A percentile compares a stretch with the other conserved stretches of the same genome.
Conservation (phyloP, 2,888 invertebrate genomes). For the Bursaphelenchus okinawaensis region DNA sequence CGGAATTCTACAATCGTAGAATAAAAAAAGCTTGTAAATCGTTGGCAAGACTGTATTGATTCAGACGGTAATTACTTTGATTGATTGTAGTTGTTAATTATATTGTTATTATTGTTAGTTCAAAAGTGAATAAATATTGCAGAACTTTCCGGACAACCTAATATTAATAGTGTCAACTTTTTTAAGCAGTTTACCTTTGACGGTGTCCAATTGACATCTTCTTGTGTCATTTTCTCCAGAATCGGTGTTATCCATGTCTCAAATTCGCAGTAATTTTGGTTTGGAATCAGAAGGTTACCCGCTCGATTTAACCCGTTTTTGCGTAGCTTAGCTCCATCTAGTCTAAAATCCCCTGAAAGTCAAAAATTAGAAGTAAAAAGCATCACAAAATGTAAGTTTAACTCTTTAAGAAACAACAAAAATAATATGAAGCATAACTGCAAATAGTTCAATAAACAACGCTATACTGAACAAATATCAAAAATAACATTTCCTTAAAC, state of each 20-base stretch:
- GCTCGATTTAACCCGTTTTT: constrained; percentile 82
- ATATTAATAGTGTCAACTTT: too few relatives aligned
- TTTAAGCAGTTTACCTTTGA: constrained; percentile 69
- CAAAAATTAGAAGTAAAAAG: neutral
- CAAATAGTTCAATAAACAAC: neutral
- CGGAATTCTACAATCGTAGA: too few relatives aligned
- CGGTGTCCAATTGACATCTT: constrained; percentile 87
- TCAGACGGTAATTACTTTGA: too few relatives aligned
- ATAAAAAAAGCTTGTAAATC: too few relatives aligned
- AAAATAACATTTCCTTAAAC: too few relatives aligned
- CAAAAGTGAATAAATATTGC: too few relatives aligned
- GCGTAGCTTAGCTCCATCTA: constrained; percentile 64
- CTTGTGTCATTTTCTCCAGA: constrained; percentile 79
- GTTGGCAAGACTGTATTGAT: too few relatives aligned
- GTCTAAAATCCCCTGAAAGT: constrained; percentile 32
- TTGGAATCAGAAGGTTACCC: constrained; percentile 90
- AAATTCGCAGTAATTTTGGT: constrained; percentile 94
- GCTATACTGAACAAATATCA: neutral
- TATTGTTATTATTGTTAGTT: too few relatives aligned
- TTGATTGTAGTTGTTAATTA: too few relatives aligned
- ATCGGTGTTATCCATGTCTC: constrained; percentile 95
- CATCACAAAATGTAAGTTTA: neutral
- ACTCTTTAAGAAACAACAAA: neutral
- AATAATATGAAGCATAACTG: neutral
- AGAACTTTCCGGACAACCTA: too few relatives aligned